phyloP scores from a whole-genome alignment of 2,113 vertebrate genomes.

The Ochotona curzoniae region DNA sequence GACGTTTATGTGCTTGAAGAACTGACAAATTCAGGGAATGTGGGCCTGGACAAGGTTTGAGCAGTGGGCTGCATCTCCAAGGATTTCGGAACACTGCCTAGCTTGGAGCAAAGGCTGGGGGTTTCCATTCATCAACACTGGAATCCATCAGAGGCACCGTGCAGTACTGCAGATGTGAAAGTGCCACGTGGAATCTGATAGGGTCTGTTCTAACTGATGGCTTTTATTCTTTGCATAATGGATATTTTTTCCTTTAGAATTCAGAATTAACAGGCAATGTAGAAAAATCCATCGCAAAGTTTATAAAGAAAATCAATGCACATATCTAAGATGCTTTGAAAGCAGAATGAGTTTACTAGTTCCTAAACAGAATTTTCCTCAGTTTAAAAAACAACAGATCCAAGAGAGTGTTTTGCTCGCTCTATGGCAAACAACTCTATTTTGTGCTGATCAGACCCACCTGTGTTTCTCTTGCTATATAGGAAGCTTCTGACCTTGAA shows the following conservation, averaged over 20 bases:
- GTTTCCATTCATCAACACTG: not conserved
- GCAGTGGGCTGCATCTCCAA: not conserved
- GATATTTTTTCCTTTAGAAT: not conserved
- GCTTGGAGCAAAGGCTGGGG: not conserved
- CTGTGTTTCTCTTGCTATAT: not conserved
- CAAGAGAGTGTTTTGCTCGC: not conserved
- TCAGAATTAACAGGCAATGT: not conserved
- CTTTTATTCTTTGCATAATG: constrained; percentile 32
- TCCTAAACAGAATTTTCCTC: not conserved
- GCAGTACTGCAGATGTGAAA: not conserved
- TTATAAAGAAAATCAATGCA: not conserved
- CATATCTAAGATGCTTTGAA: not conserved
- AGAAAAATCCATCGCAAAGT: not conserved
- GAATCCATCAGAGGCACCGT: not conserved
- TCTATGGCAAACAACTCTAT: not conserved
- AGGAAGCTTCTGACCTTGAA: not conserved
- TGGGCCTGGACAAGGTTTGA: too few species aligned
- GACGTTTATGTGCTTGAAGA: not conserved
- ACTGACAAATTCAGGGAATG: not conserved
- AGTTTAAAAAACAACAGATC: not conserved
- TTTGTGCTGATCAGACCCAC: not conserved
- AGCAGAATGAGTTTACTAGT: not conserved
- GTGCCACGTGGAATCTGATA: not conserved
- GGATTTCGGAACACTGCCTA: not conserved
- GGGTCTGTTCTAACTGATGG: not conserved